Percentiles rank a stretch among this genome's conserved stretches.
Conservation (phyloP, 2,888 invertebrate genomes). For the Mayetiola destructor region DNA sequence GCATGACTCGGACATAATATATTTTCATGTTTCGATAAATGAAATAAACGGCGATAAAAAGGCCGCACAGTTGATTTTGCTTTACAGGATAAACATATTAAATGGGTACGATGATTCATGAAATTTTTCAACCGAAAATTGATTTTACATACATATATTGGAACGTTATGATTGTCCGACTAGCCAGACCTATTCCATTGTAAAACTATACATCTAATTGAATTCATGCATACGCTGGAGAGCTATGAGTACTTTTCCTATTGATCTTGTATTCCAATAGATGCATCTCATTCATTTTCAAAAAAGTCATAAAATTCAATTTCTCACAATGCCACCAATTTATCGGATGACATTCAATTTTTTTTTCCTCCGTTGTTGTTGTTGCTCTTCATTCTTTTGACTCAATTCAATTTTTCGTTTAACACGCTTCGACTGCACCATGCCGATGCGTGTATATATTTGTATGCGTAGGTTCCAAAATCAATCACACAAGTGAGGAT, state of each 20-base stretch:
- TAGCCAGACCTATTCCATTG: background rate
- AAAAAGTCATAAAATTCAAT: constrained; percentile 1
- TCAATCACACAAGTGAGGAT: constrained; percentile 4
- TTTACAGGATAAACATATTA: constrained; percentile 11
- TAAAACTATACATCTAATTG: no score
- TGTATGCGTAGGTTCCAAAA: background rate
- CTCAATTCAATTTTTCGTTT: background rate
- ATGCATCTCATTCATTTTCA: background rate
- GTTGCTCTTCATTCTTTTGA: background rate
- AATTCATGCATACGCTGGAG: no score
- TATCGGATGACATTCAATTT: constrained; percentile 8
- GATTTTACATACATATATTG: background rate
- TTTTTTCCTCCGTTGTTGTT: background rate
- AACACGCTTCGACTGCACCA: background rate
- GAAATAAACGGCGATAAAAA: constrained; percentile 1
- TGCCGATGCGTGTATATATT: no score
- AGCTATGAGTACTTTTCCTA: no score
- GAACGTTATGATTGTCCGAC: background rate
- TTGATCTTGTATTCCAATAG: no score
- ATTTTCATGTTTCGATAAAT: background rate
- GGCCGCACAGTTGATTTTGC: background rate
- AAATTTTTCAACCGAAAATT: background rate
- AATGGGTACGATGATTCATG: background rate
- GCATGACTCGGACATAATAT: background rate
- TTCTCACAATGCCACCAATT: background rate